Evolutionary conservation across 2,113 vertebrate genomes (phyloP).

Genomic region (Sylvietta virens): DNA sequence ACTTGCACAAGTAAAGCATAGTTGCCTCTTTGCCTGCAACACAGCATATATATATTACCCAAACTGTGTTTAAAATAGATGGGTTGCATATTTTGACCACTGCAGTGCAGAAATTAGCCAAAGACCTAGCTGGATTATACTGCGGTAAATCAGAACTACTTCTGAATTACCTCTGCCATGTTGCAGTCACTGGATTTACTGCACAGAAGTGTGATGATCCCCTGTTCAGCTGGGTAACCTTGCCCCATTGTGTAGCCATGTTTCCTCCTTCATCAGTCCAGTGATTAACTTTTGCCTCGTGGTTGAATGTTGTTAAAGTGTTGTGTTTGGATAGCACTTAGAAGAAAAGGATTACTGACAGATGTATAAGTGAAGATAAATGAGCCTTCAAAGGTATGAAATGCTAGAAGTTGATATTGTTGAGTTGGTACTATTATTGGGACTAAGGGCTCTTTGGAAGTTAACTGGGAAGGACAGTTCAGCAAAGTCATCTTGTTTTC

Average conservation of each 20-base stretch:
- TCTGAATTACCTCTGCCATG: not conserved
- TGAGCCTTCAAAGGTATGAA: not conserved
- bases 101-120: not conserved
- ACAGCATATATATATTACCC: too few relatives aligned
- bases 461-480: not conserved
- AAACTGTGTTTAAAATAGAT: not conserved
- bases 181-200: not conserved
- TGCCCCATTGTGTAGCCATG: not conserved
- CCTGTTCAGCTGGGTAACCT: not conserved
- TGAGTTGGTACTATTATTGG: not conserved
- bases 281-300: not conserved
- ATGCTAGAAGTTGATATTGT: not conserved
- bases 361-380: not conserved
- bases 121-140: not conserved
- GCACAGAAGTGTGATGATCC: not conserved
- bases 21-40: not conserved
- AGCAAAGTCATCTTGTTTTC: not conserved
- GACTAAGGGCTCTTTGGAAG: not conserved
- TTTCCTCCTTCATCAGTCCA: not conserved
- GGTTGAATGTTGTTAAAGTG: not conserved
- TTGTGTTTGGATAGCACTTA: not conserved
- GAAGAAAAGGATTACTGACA: not conserved
- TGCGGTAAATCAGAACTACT: not conserved
- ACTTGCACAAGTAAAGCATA: not conserved
- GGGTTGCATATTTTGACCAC: not conserved